Base-by-base conservation (phyloP, 1,140 invertebrate species). In the Drosophila tristis region DNA sequence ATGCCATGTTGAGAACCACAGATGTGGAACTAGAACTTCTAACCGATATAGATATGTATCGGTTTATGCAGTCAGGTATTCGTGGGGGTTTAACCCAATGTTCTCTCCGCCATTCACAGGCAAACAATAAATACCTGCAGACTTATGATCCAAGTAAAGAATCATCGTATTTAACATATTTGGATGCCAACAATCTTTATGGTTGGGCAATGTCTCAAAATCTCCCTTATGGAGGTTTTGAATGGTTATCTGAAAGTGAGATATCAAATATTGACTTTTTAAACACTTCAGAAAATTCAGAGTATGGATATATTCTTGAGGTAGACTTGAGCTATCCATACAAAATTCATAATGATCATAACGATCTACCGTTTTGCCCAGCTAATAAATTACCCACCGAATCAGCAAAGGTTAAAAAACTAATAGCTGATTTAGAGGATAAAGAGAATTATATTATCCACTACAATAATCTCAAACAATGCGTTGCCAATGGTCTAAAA, bases 391-490 rank as follows among this genome's bases (percentile, higher is more conserved):
- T 94, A 93, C 90, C 93, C 23, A 25, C 23, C 23, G 20, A 20
- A 25, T 25, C 23, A 94, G 86, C 93, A 84, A 91, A 93, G 77
- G 92, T 93, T 75, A 93, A 81, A 62, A 93, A 94, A 82, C 61
- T 93, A 57, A 90, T 93, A 70, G 93, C 23, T 25, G 23, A 25
- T 25, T 25, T 25, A 25, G 4, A 25, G 4, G 23, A 25, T 25
- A 25, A 25, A 25, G 4, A 25, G 4, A 25, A 25, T 25, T 25
- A 25, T 25, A 4, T 25, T 25, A 25, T 25, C 4, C 23, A 25
- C 23, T 25, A 25, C 4, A 25, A 4, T 4, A 4, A 4, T 25
- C 23, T 25, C 3, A 3, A 25, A 93, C 72, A 93, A 93, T 81
- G 77, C 91, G 20, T 4, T 25, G 77, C 93, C 6, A 93, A 92